Conservation (phyloP, 2,797 vertebrate species). For the Mus caroli region DNA sequence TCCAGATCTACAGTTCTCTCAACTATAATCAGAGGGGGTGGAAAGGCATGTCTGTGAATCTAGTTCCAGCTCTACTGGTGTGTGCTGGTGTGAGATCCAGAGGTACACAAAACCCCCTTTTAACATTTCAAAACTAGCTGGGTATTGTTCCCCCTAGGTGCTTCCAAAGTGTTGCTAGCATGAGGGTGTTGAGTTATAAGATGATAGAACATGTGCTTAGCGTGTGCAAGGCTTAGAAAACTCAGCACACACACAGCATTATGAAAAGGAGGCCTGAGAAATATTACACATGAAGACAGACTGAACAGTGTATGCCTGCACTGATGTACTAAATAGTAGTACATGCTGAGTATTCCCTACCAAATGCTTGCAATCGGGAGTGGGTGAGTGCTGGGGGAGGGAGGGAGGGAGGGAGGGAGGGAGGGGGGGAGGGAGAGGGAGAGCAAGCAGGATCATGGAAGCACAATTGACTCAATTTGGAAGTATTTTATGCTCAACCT, state of each 20-base stretch:
- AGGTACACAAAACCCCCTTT: slow-evolving; percentile 14
- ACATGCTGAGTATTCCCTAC: not conserved
- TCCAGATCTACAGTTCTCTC: slow-evolving; percentile 19
- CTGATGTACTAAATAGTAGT: not conserved
- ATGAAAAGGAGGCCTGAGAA: not conserved
- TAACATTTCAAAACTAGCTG: slow-evolving; percentile 32
- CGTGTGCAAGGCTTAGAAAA: not conserved
- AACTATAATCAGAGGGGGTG: slow-evolving; percentile 9
- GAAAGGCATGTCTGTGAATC: not conserved
- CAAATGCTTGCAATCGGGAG: not conserved
- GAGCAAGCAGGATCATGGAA: not conserved
- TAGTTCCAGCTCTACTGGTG: not conserved
- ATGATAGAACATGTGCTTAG: not conserved
- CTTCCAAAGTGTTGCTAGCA: slow-evolving; percentile 30
- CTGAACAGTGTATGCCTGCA: not conserved
- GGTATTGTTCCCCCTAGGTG: not conserved
- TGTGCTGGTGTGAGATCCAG: not conserved
- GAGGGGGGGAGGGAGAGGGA: no score
- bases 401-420: not conserved
- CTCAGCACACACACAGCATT: not conserved
- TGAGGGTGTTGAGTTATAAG: not conserved
- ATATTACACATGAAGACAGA: not conserved
- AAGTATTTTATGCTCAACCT: not conserved
- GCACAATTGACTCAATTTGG: not conserved
- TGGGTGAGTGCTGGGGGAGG: not conserved